Percentiles rank a stretch among this genome's conserved stretches.
Conservation (phyloP, 2,113 vertebrate species). For the Herpailurus yagouaroundi region DNA sequence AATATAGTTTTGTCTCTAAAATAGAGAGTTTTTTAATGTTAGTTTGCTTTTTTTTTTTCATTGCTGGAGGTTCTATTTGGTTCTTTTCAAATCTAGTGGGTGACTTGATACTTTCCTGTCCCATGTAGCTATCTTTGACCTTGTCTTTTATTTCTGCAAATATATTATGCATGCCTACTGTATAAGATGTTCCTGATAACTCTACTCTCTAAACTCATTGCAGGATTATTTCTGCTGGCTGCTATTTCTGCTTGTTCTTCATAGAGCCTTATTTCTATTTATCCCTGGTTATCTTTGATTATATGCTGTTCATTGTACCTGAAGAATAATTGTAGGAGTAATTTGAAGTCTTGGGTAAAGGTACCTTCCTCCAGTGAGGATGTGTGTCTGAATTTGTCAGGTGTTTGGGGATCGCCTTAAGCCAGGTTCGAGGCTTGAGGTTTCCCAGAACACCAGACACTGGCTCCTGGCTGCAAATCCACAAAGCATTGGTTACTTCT, state of each 20-base stretch:
- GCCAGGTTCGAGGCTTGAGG: background rate
- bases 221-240: background rate
- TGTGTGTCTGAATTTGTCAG: background rate
- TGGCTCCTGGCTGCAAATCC: background rate
- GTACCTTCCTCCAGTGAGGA: background rate
- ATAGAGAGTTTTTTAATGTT: background rate
- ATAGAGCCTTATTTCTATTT: background rate
- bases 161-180: background rate
- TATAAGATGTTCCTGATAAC: background rate
- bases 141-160: conserved; percentile 7
- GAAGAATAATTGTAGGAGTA: background rate
- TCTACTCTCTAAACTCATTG: background rate
- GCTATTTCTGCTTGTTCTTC: conserved; percentile 13
- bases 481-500: background rate
- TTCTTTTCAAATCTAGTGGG: background rate
- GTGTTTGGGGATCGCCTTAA: background rate
- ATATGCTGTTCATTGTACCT: background rate
- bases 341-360: background rate
- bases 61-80: background rate
- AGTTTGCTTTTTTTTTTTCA: background rate
- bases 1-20: background rate
- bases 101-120: background rate
- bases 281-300: background rate
- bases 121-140: background rate
- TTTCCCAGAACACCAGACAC: background rate